Evolutionary conservation across 2,797 vertebrate species (phyloP).

Genomic region (Antennarius maculatus): DNA sequence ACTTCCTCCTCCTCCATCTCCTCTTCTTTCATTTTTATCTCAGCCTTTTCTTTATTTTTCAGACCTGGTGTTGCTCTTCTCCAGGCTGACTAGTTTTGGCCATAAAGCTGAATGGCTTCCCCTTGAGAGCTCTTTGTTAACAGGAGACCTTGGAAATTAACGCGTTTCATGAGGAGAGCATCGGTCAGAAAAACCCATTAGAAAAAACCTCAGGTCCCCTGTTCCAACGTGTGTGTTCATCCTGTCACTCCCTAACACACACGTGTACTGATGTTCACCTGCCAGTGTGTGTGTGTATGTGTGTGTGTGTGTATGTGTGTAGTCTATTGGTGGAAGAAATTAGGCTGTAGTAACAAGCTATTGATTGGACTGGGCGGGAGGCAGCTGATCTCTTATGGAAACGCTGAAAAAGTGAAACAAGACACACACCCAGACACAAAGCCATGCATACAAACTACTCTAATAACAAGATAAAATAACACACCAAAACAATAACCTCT

Average conservation of each 20-base stretch:
- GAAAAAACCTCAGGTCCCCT: not conserved
- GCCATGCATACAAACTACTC: slow-evolving; percentile 38
- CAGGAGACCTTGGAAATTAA: slow-evolving; percentile 63
- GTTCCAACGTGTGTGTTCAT: not conserved
- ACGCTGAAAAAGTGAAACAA: slow-evolving; percentile 42
- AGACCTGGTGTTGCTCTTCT: slow-evolving; percentile 42
- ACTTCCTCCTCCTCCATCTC: slow-evolving; percentile 17
- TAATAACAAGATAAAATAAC: slow-evolving; percentile 27
- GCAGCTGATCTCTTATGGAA: slow-evolving; percentile 65
- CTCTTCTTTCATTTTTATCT: slow-evolving; percentile 34
- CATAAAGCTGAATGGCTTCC: slow-evolving; percentile 54
- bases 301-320: not conserved
- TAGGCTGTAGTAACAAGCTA: slow-evolving; percentile 72
- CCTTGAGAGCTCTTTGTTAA: slow-evolving; percentile 67
- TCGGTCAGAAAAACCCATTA: slow-evolving; percentile 7
- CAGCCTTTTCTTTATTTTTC: slow-evolving; percentile 20
- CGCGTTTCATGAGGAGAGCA: slow-evolving; percentile 51
- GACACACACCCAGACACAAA: slow-evolving; percentile 26
- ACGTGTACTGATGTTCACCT: slow-evolving; percentile 21
- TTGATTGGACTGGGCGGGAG: slow-evolving; percentile 63
- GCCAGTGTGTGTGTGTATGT: slow-evolving; percentile 22
- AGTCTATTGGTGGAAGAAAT: slow-evolving; percentile 57
- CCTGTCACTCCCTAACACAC: slow-evolving; percentile 2
- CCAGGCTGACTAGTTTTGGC: slow-evolving; percentile 50
- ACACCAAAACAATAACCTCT: slow-evolving; percentile 22